Evolutionary conservation across 1,140 invertebrate species (phyloP), one percentile per base, ranked within the genome.

Genomic region (Listronotus bonariensis): DNA sequence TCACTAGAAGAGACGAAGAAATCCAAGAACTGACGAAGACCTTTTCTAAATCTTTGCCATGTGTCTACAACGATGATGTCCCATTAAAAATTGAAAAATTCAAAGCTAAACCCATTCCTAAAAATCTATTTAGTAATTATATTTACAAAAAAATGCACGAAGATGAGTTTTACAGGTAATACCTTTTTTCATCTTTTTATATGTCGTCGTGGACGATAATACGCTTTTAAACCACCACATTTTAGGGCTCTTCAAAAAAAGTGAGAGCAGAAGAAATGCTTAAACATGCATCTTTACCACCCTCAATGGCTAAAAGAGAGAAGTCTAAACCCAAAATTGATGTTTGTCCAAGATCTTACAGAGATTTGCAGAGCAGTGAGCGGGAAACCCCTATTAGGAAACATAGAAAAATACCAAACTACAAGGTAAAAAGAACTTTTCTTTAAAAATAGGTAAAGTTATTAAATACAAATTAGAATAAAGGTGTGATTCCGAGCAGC

Each of bases 91-190:
- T 79, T 36, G 82, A 82, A 46, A 80, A 80, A 34, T 89, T 89
- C 67, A 83, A 78, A 72, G 88, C 87, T 0, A 85, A 85, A 64
- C 87, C 88, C 0, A 82, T 89, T 26, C 88, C 88, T 6, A 88
- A 82, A 71, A 85, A 87, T 78, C 73, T 89, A 11, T 89, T 89
- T 70, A 86, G 85, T 20, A 87, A 87, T 68, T 87, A 87, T 57
- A 81, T 88, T 66, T 89, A 89, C 57, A 83, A 87, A 53, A 87
- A 85, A 71, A 87, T 87, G 81, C 80, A 86, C 43, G 87, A 89
- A 73, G 86, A 89, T 67, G 86, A 89, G 67, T 89, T 85, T 76
- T 87, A 86, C 72, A 84, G 87, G 87, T 88, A 56, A 31, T 12
- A 38, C 10, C 12, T 7, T 11, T 20, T 20, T 26, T 17, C 6